Evolutionary conservation across 2,797 vertebrate genomes (phyloP), one percentile per base, ranked within the genome.

Genomic region (Sarcoramphus papa): DNA sequence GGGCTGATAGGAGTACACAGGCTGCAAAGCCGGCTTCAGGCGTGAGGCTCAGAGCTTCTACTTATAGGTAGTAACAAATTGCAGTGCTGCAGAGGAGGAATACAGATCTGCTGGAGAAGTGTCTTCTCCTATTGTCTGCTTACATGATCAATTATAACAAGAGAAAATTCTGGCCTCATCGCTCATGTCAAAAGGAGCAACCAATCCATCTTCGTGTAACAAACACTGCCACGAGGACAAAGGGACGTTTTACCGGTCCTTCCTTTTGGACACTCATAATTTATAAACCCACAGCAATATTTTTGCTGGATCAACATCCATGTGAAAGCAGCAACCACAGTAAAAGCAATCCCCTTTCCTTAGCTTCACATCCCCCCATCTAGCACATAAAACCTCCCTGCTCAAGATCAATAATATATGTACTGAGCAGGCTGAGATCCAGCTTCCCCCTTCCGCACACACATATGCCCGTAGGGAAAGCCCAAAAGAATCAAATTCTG

Each of bases 231-330:
- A 67, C 0, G 4, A 91, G 85, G 72, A 96, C 89, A 96, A 95
- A 97, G 60, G 65, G 83, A 86, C 73, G 88, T 85, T 91, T 95
- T 92, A 88, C 92, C 57, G 79, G 74, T 28, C 75, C 84, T 96
- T 93, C 90, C 51, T 93, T 93, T 75, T 47, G 22, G 50, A 86
- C 35, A 65, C 35, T 7, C 47, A 14, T 62, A 80, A 96, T 93
- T 96, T 94, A 85, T 85, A 92, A 91, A 77, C 14, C 19, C 45
- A 37, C 33, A 74, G 74, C 65, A 79, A 63, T 81, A 92, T 64
- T 93, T 93, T 40, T 88, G 35, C 68, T 81, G 53, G 68, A 60
- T 85, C 48, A 81, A 92, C 75, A 63, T 64, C 40, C 28, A 21
- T 45, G 33, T 1, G 5, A 89, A 94, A 88, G 13, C 33, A 72